Evolutionary conservation across 2,113 vertebrate genomes (phyloP).

Genomic region (Xerus inauris): DNA sequence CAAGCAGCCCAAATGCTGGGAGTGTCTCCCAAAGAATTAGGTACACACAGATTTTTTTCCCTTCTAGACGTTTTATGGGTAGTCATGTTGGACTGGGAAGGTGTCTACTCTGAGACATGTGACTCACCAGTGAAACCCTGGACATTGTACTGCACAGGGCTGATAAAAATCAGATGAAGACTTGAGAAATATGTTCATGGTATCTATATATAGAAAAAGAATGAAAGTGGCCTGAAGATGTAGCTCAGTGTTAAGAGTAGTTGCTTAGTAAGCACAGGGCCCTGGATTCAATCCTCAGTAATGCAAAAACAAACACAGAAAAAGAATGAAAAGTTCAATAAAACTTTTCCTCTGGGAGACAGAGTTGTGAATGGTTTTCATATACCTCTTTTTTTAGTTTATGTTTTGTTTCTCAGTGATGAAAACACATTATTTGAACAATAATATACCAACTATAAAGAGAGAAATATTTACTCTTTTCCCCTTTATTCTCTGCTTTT

Average conservation of each 20-base stretch:
- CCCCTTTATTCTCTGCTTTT: slow-evolving; percentile 22
- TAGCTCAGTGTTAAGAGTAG: neutral
- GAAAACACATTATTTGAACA: neutral
- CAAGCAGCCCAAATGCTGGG: neutral
- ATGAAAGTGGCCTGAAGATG: neutral
- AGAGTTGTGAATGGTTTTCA: neutral
- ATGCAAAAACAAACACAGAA: neutral
- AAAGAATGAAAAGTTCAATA: neutral
- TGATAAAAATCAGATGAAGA: slow-evolving; percentile 5
- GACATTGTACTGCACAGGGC: neutral
- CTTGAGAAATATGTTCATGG: neutral
- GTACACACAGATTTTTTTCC: neutral
- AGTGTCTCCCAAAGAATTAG: neutral
- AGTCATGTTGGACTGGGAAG: neutral
- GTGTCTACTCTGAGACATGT: neutral
- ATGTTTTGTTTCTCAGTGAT: neutral
- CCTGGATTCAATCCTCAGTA: neutral
- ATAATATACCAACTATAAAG: neutral
- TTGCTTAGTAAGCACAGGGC: neutral
- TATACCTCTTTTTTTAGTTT: neutral
- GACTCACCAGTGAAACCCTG: neutral
- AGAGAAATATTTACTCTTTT: neutral
- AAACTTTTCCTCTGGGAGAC: neutral
- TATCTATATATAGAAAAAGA: neutral
- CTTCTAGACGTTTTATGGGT: neutral